These are phyloP conservation scores for Abramis brama DNA, from an alignment of 2,113 vertebrate genomes.

Conservation along the genomic window DNA sequence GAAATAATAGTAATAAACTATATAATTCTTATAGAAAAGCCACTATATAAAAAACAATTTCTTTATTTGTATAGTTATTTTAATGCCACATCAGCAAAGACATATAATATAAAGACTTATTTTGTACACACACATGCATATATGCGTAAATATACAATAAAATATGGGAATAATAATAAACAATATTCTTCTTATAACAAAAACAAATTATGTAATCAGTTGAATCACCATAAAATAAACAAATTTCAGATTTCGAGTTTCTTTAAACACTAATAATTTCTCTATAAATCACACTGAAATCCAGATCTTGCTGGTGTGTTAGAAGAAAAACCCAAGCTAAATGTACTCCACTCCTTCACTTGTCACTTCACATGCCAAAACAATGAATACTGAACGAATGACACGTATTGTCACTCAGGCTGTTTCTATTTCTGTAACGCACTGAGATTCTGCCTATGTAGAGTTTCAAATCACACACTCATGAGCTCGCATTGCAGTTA, in stretches of 20 bases:
- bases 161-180: too few relatives aligned
- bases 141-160: too few relatives aligned
- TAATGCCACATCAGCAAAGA: too few relatives aligned
- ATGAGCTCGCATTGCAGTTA: background rate
- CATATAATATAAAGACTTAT: too few relatives aligned
- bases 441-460: background rate
- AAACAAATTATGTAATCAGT: background rate
- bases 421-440: background rate
- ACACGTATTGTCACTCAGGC: background rate
- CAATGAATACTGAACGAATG: background rate
- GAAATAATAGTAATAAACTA: too few relatives aligned
- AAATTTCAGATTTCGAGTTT: too few relatives aligned
- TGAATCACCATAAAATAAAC: too few relatives aligned
- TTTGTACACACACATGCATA: too few relatives aligned
- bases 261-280: background rate
- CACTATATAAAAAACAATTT: too few relatives aligned
- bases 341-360: background rate
- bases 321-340: background rate
- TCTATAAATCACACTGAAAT: background rate
- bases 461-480: background rate
- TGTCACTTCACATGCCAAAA: background rate
- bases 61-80: too few relatives aligned
- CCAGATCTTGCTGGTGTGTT: background rate
- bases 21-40: too few relatives aligned
- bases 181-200: too few relatives aligned